Evolutionary conservation across 2,113 vertebrate species (phyloP), one percentile per base, ranked within the genome.

Genomic region (Collichthys lucidus): DNA sequence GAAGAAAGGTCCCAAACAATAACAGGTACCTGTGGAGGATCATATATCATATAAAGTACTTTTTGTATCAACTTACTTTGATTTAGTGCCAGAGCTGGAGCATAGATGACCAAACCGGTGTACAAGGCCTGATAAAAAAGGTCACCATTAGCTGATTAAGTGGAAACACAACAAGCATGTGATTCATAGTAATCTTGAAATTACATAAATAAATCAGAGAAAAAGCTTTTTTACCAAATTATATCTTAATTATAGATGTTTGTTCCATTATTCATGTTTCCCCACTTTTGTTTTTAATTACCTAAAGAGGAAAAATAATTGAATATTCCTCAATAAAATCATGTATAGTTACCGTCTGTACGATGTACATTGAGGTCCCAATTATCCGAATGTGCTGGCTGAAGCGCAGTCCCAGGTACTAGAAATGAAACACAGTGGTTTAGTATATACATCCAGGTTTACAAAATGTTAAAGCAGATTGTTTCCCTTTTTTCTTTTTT

Each of bases 41-140:
- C 9, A 20, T 4, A 17, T 12, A 24, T 62, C 16, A 56, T 20
- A 64, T 24, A 29, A 55, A 62, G 14, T 17, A 15, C 2, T 4
- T 44, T 74, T 42, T 16, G 4, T 16, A 22, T 11, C 6, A 9
- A 86, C 95, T 93, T 91, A 96, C 95, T 95, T 89, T 96, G 95
- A 88, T 96, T 96, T 14, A 96, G 80, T n/a, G 95, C 95, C 8
- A 96, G 93, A 63, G 95, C 95, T 40, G 95, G 95, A n/a, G 95
- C 95, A 17, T 96, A 96, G 79, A 96, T 96, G 47, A 96, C 95
- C 90, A 96, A 84, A 10, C 95, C 95, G 0, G 95, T 96, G 90
- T 96, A 96, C 71, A 96, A 86, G 29, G 35, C 85, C 95, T 96
- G 84, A 65, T 53, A 19, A 77, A 11, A 86, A 42, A 91, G 31